These are phyloP conservation scores for Aleiodes leptofemur DNA, from an alignment of 2,888 invertebrate genomes.

Conservation along the genomic window DNA sequence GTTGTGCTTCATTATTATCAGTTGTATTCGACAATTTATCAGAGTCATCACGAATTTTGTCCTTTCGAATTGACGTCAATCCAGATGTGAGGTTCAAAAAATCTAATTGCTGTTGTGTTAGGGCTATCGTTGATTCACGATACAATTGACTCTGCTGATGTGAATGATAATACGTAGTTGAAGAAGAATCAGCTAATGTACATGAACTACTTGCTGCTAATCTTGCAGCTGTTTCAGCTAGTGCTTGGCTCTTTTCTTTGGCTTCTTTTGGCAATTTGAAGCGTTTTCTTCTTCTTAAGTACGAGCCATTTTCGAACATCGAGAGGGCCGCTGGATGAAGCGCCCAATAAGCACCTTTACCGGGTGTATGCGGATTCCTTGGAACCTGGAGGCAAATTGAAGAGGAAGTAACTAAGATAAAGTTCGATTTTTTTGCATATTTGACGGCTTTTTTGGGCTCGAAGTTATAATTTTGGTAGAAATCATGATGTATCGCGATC, in stretches of 20 bases:
- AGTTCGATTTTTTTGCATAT: too few relatives aligned
- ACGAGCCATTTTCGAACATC: constrained; percentile 93
- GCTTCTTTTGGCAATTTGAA: constrained; percentile 88
- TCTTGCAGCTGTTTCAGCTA: constrained; percentile 70
- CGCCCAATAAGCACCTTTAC: constrained; percentile 91
- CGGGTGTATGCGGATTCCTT: constrained; percentile 85
- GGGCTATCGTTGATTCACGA: constrained; percentile 50
- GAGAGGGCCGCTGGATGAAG: constrained; percentile 87
- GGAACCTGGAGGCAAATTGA: constrained; percentile 78
- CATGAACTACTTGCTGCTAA: constrained; percentile 46
- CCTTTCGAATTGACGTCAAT: constrained; percentile 14
- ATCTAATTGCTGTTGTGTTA: constrained; percentile 57
- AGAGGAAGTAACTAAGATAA: neutral
- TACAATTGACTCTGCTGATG: constrained; percentile 60
- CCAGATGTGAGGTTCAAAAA: constrained; percentile 50
- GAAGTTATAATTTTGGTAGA: too few relatives aligned
- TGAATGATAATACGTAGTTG: constrained; percentile 74
- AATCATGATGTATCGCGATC: too few relatives aligned
- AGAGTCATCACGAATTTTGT: constrained; percentile 1
- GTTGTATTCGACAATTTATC: neutral
- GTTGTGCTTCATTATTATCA: neutral
- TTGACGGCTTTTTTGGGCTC: too few relatives aligned
- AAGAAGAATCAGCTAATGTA: constrained; percentile 10
- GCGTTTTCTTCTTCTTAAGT: constrained; percentile 86
- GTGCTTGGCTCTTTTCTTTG: constrained; percentile 76